Evolutionary conservation across 2,888 invertebrate genomes (phyloP), one percentile per base, ranked within the genome.

Genomic region (Xestia xanthographa): DNA sequence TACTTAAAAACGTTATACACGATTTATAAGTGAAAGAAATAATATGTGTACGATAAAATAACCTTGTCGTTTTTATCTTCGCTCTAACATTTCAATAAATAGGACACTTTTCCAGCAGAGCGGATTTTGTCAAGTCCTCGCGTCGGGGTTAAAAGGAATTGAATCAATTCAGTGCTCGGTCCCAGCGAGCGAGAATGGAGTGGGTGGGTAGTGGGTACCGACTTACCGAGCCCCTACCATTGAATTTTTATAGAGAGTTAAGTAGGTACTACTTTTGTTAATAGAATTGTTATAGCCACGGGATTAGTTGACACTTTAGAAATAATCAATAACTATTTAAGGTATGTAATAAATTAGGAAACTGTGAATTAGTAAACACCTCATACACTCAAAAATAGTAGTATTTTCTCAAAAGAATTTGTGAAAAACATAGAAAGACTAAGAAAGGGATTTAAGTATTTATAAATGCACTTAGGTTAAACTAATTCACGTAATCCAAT

Each of bases 81-180:
- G 5, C 67, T 78, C 6, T 77, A 45, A 79, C 67, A 71, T 71
- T 72, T 77, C 79, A 84, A 87, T 90, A 88, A 91, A 92, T 90
- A 86, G 89, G 89, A 88, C 88, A 91, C 90, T 91, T 91, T 90
- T 89, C 88, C 88, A 90, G 89, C 86, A 82, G 90, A 89, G 87
- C 87, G 90, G 93, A 93, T 93, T 93, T 93, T 90, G 92, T 91
- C 90, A 81, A 93, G 91, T 91, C 89, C 90, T 87, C 90, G 66
- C 83, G 41, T 53, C 77, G 88, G 84, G 89, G 91, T 91, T 92
- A 90, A 90, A 92, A 92, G 92, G 92, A 94, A 95, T 95, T 96
- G 95, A 95, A 95, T 96, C 95, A 95, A 95, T 95, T 95, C 92
- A 69, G 50, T 62, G 88, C 92, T 89, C 89, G 41, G 48, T 67